Percentiles rank a stretch among this genome's conserved stretches.
Conservation (phyloP, 2,888 invertebrate species). For the Pseudeuparius sepicola region DNA sequence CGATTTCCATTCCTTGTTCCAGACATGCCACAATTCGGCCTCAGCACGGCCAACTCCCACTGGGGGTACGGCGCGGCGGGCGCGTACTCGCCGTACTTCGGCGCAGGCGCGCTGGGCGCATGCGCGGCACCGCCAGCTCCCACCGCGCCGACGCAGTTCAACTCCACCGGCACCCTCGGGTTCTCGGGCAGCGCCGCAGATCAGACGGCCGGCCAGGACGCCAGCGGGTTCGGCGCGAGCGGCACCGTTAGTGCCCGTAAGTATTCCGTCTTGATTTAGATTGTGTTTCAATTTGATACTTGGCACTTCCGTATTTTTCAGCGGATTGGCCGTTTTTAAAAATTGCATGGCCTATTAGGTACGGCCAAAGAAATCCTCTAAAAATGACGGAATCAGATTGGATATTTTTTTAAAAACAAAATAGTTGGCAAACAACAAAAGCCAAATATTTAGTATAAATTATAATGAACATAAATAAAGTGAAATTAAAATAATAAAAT, state of each 20-base stretch:
- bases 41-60: conserved; percentile 75
- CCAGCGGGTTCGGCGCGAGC: conserved; percentile 37
- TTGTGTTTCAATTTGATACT: neutral
- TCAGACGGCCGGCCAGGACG: conserved; percentile 44
- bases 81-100: conserved; percentile 78
- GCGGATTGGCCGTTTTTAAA: no score
- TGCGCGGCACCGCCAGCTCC: conserved; percentile 61
- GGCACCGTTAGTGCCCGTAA: conserved; percentile 33
- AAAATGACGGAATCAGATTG: no score
- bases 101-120: conserved; percentile 56
- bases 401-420: no score
- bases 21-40: conserved; percentile 82
- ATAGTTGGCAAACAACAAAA: no score
- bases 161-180: conserved; percentile 63
- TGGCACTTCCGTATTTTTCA: no score
- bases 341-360: no score
- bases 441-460: no score
- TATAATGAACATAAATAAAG: no score
- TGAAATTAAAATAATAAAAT: no score
- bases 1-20: conserved; percentile 31
- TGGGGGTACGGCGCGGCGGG: conserved; percentile 83
- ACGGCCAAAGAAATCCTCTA: no score
- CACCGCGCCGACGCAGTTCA: no score
- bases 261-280: no score
- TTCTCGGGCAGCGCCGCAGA: conserved; percentile 62